Conservation (phyloP, 2,797 vertebrate species). For the Microhierax caerulescens region DNA sequence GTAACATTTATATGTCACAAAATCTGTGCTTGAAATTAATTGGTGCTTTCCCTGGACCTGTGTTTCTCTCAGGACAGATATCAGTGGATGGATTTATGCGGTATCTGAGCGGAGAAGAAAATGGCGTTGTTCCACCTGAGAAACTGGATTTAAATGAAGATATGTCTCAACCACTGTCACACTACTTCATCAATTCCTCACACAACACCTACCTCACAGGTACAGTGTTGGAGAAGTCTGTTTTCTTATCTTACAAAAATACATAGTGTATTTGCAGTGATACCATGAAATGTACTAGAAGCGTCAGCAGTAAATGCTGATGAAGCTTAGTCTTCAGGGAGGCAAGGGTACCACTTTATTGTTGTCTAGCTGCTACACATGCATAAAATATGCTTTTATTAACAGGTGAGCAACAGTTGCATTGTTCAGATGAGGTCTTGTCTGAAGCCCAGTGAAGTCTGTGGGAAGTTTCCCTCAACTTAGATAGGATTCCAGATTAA, state of each 20-base stretch:
- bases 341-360: not conserved
- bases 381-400: not conserved
- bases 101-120: slow-evolving; percentile 92
- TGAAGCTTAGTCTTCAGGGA: not conserved
- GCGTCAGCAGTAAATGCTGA: not conserved
- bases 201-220: slow-evolving; percentile 99
- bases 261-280: not conserved
- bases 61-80: slow-evolving; percentile 88
- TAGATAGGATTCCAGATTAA: not conserved
- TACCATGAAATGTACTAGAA: not conserved
- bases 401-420: not conserved
- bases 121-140: slow-evolving; percentile 92
- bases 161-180: slow-evolving; percentile 94
- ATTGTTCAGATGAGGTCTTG: not conserved
- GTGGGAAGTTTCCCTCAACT: not conserved
- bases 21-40: not conserved
- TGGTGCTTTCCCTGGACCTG: not conserved
- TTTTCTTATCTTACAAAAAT: not conserved
- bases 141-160: slow-evolving; percentile 99
- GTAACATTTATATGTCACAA: not conserved
- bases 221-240: slow-evolving; percentile 26
- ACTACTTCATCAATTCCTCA: slow-evolving; percentile 99
- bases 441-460: not conserved
- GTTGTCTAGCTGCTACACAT: not conserved
- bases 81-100: slow-evolving; percentile 93